Base-by-base conservation (phyloP, 1,140 invertebrate genomes). In the Atta cephalotes region DNA sequence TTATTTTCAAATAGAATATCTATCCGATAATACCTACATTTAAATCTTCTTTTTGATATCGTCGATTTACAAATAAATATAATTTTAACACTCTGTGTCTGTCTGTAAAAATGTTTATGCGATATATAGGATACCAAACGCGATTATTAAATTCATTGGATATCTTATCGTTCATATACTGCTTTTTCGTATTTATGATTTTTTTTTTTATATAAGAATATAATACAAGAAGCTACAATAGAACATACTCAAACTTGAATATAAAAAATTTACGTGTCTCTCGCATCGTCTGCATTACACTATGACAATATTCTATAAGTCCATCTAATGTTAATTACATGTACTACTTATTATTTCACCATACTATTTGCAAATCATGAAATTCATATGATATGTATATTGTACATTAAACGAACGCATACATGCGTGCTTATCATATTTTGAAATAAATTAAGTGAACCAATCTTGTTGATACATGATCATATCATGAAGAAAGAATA, bases 31-130 rank as follows among this genome's bases (percentile, higher is more conserved):
- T 51, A 88, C 45, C 66, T 78, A 72, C 16, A 21, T 66, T 60
- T 51, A 21, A 62, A 58, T 60, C 31, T 25, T 53, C 7, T 49
- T 60, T 60, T 74, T 80, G 49, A 71, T 72, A 82, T 84, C 51
- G n/a, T 39, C 39, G 16, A 70, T 76, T 79, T 82, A 82, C 53
- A 31, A 53, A 9, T 87, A 89, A 72, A 87, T 89, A 87, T 68
- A 81, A 58, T 25, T 74, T 70, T 63, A 39, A 21, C 72, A 60
- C 31, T 35, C 51, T 60, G 65, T 45, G 9, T 45, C 7, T 45
- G 39, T 35, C 18, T 68, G n/a, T 82, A 78, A 84, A 84, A 53
- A 70, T 51, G 18, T 78, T 60, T 66, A 66, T 62, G 35, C 12
- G 62, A 60, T 77, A 82, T 68, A 18, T 14, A 35, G 77, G 65